These are phyloP conservation scores for Labroides dimidiatus DNA, from an alignment of 2,797 vertebrate genomes.

Conservation along the genomic window DNA sequence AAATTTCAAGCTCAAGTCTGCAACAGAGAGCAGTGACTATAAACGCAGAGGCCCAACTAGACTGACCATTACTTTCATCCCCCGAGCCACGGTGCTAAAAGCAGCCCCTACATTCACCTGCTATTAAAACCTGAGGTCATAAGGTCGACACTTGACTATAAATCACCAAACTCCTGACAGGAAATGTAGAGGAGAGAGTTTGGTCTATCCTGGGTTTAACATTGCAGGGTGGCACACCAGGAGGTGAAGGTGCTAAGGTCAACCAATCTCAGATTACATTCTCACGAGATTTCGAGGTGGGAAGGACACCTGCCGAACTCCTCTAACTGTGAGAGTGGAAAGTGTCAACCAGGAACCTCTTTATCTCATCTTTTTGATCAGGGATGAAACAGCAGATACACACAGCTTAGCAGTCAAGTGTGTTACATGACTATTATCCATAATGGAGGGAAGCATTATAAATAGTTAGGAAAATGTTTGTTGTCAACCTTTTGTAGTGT, in stretches of 20 bases:
- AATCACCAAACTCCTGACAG: conserved; percentile 56
- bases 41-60: not conserved
- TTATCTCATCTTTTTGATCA: not conserved
- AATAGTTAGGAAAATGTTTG: too few relatives aligned
- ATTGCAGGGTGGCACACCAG: conserved; percentile 51
- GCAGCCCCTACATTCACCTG: not conserved
- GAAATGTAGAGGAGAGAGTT: conserved; percentile 32
- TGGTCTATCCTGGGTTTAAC: conserved; percentile 37
- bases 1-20: not conserved
- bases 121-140: conserved; percentile 10
- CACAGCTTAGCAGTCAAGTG: too few relatives aligned
- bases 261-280: conserved; percentile 61
- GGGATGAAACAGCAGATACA: not conserved
- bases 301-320: conserved; percentile 60
- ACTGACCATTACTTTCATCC: not conserved
- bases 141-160: conserved; percentile 38
- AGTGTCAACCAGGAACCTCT: not conserved
- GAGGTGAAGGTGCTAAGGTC: conserved; percentile 57
- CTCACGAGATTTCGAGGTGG: conserved; percentile 54
- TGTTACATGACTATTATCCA: too few relatives aligned
- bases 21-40: not conserved
- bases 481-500: too few relatives aligned
- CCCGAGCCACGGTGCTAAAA: not conserved
- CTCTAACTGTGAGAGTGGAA: not conserved
- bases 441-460: too few relatives aligned